phyloP scores from a whole-genome alignment of 2,888 invertebrate genomes.

The Slavum lentiscoides region DNA sequence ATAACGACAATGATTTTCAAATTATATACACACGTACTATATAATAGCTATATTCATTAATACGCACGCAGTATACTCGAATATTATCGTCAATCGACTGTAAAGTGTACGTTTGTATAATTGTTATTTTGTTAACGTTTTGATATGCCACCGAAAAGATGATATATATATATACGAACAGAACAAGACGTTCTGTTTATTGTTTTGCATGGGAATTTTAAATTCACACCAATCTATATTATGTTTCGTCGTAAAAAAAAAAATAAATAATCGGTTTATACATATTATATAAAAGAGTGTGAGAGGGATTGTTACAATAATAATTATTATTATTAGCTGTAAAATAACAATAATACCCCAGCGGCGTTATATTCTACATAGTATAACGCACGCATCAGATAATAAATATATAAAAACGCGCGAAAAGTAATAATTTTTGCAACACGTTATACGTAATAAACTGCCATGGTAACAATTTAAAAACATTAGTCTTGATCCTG shows the following conservation, averaged over 20 bases:
- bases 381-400: not conserved
- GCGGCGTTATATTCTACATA: not conserved
- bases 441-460: not conserved
- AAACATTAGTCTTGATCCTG: constrained; percentile 1
- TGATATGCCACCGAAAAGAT: not conserved
- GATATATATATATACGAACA: not conserved
- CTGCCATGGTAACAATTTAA: not conserved
- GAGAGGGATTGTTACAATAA: too few relatives aligned
- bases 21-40: too few relatives aligned
- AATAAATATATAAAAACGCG: not conserved
- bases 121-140: not conserved
- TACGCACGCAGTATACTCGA: too few relatives aligned
- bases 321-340: not conserved
- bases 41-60: too few relatives aligned
- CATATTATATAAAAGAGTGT: too few relatives aligned
- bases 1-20: not conserved
- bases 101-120: not conserved
- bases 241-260: not conserved
- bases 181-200: not conserved
- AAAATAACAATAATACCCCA: not conserved
- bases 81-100: too few relatives aligned
- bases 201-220: not conserved
- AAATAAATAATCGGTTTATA: not conserved
- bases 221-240: not conserved
- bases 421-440: not conserved